A percentile compares a stretch with the other conserved stretches of the same genome.
phyloP scores from a whole-genome alignment of 2,888 invertebrate species.

The Dryadula phaetusa region DNA sequence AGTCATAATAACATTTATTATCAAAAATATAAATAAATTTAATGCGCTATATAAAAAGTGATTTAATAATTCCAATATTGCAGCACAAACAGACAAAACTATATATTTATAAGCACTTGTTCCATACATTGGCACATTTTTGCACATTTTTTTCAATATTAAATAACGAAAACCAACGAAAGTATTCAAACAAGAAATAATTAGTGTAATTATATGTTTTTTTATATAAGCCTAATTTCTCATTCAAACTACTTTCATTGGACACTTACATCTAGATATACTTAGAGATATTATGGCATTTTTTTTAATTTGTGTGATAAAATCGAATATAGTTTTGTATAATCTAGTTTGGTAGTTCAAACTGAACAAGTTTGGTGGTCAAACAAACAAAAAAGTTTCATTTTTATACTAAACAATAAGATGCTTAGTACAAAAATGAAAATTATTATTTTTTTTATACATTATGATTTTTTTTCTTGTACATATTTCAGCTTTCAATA shows the following conservation, averaged over 20 bases:
- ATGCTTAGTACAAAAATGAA: no score
- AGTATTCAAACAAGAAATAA: conserved; percentile 82
- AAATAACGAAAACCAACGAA: conserved; percentile 56
- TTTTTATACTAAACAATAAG: no score
- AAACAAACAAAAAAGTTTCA: no score
- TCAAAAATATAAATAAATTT: conserved; percentile 49
- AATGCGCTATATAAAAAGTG: background rate
- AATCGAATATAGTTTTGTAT: background rate
- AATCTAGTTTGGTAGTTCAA: conserved; percentile 17
- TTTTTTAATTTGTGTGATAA: conserved; percentile 46
- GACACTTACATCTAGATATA: conserved; percentile 63
- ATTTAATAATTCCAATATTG: conserved; percentile 3
- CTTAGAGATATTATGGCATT: conserved; percentile 83
- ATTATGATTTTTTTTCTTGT: background rate
- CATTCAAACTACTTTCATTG: conserved; percentile 78
- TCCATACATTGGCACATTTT: conserved; percentile 45
- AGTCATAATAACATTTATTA: conserved; percentile 53
- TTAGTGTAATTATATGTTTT: conserved; percentile 45
- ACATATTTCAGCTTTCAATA: background rate
- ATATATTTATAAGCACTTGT: conserved; percentile 30
- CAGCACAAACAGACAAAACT: conserved; percentile 18
- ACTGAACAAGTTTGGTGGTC: no score
- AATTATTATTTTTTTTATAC: no score
- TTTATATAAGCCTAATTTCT: conserved; percentile 66
- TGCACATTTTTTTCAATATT: conserved; percentile 50